Percentiles rank a stretch among this genome's conserved stretches.
These are phyloP conservation scores for Sinocyclocheilus anophthalmus DNA, from an alignment of 2,113 vertebrate genomes.

Conservation along the genomic window DNA sequence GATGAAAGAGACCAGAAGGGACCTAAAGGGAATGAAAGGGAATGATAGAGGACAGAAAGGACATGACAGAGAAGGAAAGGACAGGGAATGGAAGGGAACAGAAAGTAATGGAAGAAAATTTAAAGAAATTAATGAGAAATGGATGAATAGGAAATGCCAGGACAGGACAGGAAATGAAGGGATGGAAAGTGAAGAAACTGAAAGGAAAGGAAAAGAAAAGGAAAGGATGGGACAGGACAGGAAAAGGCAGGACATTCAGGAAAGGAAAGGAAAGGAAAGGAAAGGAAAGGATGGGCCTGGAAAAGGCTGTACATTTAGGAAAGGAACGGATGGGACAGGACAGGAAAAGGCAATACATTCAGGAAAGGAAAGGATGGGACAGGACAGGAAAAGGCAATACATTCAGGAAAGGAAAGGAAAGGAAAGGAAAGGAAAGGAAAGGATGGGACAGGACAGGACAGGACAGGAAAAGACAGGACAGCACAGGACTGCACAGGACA, in stretches of 20 bases:
- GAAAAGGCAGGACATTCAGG: neutral
- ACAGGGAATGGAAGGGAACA: neutral
- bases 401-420: too few species aligned
- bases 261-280: neutral
- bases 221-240: neutral
- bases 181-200: neutral
- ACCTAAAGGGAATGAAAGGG: neutral
- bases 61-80: too few species aligned
- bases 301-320: too few species aligned
- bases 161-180: neutral
- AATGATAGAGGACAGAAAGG: neutral
- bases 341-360: too few species aligned
- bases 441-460: too few species aligned
- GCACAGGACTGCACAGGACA: fast-evolving
- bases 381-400: too few species aligned
- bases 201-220: neutral
- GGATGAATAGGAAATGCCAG: neutral
- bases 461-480: neutral
- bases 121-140: too few species aligned
- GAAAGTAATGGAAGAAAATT: neutral
- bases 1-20: neutral
- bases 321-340: too few species aligned
- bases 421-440: neutral
- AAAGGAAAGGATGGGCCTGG: neutral
- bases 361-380: too few species aligned